Base-by-base conservation (phyloP, 2,888 invertebrate genomes). In the Aethes cnicana region DNA sequence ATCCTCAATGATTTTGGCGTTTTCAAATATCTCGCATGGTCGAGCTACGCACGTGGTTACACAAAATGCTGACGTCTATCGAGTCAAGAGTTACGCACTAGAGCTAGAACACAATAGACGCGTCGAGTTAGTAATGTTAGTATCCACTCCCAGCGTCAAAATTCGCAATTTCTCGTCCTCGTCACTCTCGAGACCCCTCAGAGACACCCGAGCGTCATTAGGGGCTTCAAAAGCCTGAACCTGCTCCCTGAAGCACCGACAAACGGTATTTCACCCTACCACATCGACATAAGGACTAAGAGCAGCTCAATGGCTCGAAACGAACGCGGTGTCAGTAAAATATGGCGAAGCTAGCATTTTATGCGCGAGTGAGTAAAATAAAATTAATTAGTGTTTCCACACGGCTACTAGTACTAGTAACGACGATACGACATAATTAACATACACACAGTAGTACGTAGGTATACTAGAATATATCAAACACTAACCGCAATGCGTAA, bases 201-300 rank as follows among this genome's bases (percentile, higher is more conserved):
- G 36, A 32, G 42, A 46, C 44, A 52, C 44, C 44, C 52, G 39
- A 46, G 52, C 44, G 20, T 52, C 52, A 52, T 52, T 52, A 52
- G 52, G 36, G 32, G 39, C 32, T 46, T 39, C 39, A 39, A 33
- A 23, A 39, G 25, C 43, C 21, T 30, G 9, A 44, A 16, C 35
- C 23, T 11, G 30, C 37, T 47, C 30, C 37, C 47, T 39, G 26
- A 17, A 16, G 9, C 21, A 32, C 20, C n/a, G 17, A 17, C 30
- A 23, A 8, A 25, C 44, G 1, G 21, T 33, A 32, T 33, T 5
- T 16, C 8, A 33, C 52, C 39, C 33, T 26, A 26, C 11, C 2
- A 14, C 4, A 2, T 5, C 5, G 30, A 3, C 23, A 30, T 30
- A 50, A 11, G 14, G 17, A n/a, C 12, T 14, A 18, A 5, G 5